Evolutionary conservation across 2,113 vertebrate species (phyloP), one percentile per base, ranked within the genome.

Genomic region (Platichthys stellatus): DNA sequence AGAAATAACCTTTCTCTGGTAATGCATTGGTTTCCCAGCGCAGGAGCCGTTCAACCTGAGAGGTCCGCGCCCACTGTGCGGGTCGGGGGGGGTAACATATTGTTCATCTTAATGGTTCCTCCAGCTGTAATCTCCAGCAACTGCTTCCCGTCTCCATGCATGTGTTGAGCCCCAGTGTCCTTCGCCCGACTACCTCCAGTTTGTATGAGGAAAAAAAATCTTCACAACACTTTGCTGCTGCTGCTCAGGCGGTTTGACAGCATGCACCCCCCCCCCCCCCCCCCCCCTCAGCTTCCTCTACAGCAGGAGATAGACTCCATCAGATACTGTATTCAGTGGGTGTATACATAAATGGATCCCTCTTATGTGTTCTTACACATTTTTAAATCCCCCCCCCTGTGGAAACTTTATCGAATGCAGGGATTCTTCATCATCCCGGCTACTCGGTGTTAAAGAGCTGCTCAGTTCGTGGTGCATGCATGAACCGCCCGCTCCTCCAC

Each of bases 311-410:
- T 68, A 60, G 65, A 78, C 78, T 56, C 4, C 81, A 74, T 84
- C 69, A 72, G 69, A 81, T 88, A 74, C 69, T 64, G 45, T 54
- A 65, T 84, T 78, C 74, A 56, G 49, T 57, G 77, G 63, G 67
- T 57, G 69, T 77, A 18, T 40, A 78, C 26, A 76, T 78, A 75
- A 86, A 80, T 60, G 56, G 78, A 83, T 78, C 79, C 21, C 63
- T 81, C 68, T 75, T 63, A 43, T 17, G 17, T 70, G 58, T 81
- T 80, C 68, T 73, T 69, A 69, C 51, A 78, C 76, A 74, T 87
- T 88, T 87, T 73, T 89, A 84, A 85, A 68, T 76, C 75, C 84
- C 77, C 72, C 84, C 77, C 74, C 23, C 23, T 68, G 77, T 80
- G 79, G 74, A 85, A 89, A 80, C 71, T 63, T 83, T 86, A 80